phyloP scores from a whole-genome alignment of 2,113 vertebrate genomes.

The Rhinoptilus africanus region DNA sequence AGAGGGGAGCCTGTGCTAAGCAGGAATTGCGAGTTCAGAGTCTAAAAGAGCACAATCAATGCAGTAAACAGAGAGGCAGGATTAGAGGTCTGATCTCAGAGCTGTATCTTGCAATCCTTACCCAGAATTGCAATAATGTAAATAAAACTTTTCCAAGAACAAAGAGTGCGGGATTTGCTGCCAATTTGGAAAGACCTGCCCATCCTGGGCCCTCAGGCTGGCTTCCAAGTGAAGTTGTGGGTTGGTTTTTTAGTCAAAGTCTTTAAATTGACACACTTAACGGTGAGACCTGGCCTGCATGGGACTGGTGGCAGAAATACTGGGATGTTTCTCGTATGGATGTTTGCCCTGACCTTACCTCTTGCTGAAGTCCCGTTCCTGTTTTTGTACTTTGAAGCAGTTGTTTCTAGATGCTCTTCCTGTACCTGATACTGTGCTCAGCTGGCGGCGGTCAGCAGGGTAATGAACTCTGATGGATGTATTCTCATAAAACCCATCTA shows the following conservation, averaged over 20 bases:
- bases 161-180: not conserved
- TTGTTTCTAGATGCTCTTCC: not conserved
- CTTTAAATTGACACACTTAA: not conserved
- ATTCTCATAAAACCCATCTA: not conserved
- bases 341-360: not conserved
- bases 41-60: slow-evolving; percentile 25
- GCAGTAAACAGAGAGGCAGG: slow-evolving; percentile 38
- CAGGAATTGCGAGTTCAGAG: not conserved
- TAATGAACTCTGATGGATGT: not conserved
- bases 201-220: not conserved
- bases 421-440: not conserved
- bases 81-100: slow-evolving; percentile 24
- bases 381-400: not conserved
- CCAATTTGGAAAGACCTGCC: not conserved
- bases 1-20: not conserved
- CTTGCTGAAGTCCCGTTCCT: not conserved
- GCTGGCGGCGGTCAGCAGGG: not conserved
- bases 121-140: slow-evolving; percentile 29
- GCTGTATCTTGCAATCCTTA: slow-evolving; percentile 14
- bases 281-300: not conserved
- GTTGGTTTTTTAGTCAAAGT: not conserved
- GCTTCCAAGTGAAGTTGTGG: not conserved
- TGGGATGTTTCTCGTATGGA: not conserved
- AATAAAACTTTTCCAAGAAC: slow-evolving; percentile 44
- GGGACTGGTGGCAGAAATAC: not conserved